These are phyloP conservation scores for Bombyx huttoni DNA, from an alignment of 2,888 invertebrate species.

Conservation along the genomic window DNA sequence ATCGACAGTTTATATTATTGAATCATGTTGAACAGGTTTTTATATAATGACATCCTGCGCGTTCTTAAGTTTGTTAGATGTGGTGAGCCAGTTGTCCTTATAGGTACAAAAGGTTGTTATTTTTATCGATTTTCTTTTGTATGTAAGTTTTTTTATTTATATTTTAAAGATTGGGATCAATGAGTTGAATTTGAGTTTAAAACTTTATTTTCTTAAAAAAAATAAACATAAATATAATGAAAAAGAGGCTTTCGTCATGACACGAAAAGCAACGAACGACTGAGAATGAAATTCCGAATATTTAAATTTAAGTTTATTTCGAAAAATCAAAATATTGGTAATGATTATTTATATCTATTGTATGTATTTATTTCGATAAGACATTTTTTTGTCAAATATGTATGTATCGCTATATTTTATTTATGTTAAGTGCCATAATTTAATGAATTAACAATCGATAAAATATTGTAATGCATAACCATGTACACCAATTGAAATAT, in stretches of 20 bases:
- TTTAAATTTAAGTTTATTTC: constrained; percentile 18
- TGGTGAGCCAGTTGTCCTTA: constrained; percentile 60
- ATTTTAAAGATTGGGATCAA: constrained; percentile 65
- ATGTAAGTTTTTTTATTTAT: constrained; percentile 52
- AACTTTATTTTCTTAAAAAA: constrained; percentile 60
- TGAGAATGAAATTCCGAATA: constrained; percentile 66
- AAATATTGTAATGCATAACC: constrained; percentile 68
- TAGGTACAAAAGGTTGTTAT: constrained; percentile 65
- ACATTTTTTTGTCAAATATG: constrained; percentile 40
- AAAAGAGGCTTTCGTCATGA: constrained; percentile 52
- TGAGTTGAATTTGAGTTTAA: constrained; percentile 55
- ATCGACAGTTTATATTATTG: constrained; percentile 61
- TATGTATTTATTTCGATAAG: constrained; percentile 28
- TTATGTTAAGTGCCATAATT: constrained; percentile 72
- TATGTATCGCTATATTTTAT: constrained; percentile 59
- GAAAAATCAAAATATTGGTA: constrained; percentile 11
- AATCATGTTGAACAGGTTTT: constrained; percentile 55
- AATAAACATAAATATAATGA: constrained; percentile 28
- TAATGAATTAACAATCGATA: constrained; percentile 70
- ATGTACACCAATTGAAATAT: constrained; percentile 70
- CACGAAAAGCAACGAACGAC: constrained; percentile 66
- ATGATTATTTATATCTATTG: background rate
- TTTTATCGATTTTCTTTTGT: constrained; percentile 32
- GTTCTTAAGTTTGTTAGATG: constrained; percentile 42
- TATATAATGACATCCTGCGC: constrained; percentile 65